Conservation (phyloP, 1,140 invertebrate genomes). For the Temnothorax longispinosus region DNA sequence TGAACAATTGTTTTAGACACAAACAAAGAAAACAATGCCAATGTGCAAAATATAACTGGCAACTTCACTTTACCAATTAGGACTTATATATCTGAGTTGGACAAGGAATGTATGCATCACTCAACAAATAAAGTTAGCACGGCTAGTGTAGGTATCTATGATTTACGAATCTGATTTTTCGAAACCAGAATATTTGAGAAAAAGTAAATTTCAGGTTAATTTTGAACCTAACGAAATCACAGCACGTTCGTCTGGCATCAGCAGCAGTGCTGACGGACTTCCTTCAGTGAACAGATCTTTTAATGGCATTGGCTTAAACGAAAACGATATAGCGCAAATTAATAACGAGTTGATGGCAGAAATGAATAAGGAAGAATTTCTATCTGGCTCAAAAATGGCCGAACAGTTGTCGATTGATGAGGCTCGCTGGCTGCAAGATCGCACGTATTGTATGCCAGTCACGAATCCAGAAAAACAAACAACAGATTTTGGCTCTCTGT, state of each 20-base stretch:
- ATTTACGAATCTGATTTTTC: slow-evolving; percentile 27
- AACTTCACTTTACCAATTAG: background rate
- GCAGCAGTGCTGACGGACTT: slow-evolving; percentile 61
- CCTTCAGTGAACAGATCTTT: slow-evolving; percentile 19
- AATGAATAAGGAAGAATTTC: slow-evolving; percentile 72
- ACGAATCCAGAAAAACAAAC: slow-evolving; percentile 68
- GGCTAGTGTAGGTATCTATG: slow-evolving; percentile 51
- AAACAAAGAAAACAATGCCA: slow-evolving; percentile 68
- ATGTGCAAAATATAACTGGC: slow-evolving; percentile 60
- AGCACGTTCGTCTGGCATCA: slow-evolving; percentile 78
- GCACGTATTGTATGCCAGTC: slow-evolving; percentile 58
- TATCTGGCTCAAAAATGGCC: slow-evolving; percentile 74
- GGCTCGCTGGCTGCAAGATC: slow-evolving; percentile 75
- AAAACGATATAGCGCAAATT: slow-evolving; percentile 9
- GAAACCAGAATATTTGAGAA: background rate
- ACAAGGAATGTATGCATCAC: background rate
- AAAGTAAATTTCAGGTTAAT: slow-evolving; percentile 70
- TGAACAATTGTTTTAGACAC: slow-evolving; percentile 60
- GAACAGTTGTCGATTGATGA: slow-evolving; percentile 78
- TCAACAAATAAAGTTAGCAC: slow-evolving; percentile 18
- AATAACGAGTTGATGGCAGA: slow-evolving; percentile 72
- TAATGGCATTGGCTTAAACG: slow-evolving; percentile 73
- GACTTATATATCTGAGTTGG: background rate
- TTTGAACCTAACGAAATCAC: slow-evolving; percentile 82
- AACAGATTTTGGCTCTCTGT: slow-evolving; percentile 79